Conservation (phyloP, 2,113 vertebrate species). For the Chaetura pelagica region DNA sequence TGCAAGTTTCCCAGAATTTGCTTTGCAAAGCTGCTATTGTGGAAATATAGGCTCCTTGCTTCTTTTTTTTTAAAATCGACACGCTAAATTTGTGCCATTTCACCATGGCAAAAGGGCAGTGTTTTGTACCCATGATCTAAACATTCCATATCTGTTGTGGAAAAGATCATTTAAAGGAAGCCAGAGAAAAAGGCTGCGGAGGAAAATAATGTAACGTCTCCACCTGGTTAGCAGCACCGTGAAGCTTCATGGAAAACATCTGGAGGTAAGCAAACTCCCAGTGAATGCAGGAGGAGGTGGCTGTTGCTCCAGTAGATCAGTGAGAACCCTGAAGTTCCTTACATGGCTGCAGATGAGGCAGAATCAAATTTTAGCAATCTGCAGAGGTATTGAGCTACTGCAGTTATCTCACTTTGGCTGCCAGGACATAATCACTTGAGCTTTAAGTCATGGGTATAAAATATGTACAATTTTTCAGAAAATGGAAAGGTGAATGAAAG, state of each 20-base stretch:
- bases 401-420: not conserved
- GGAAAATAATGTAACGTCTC: not conserved
- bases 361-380: not conserved
- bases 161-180: not conserved
- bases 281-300: rapidly evolving
- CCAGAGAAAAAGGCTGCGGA: not conserved
- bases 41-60: not conserved
- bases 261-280: not conserved
- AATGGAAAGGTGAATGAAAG: not conserved
- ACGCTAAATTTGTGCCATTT: not conserved
- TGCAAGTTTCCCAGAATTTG: slow-evolving; percentile 37
- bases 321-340: not conserved
- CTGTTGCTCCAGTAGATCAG: not conserved
- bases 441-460: not conserved
- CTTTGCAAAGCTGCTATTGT: not conserved
- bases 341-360: rapidly evolving
- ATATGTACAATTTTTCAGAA: not conserved
- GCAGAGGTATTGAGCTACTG: not conserved
- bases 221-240: rapidly evolving
- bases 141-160: not conserved
- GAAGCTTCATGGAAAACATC: not conserved
- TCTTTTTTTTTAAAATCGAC: no score
- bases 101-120: not conserved
- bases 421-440: not conserved
- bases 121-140: not conserved